A percentile compares a stretch with the other conserved stretches of the same genome.
phyloP scores from a whole-genome alignment of 2,888 invertebrate species.

The Pyralis farinalis region DNA sequence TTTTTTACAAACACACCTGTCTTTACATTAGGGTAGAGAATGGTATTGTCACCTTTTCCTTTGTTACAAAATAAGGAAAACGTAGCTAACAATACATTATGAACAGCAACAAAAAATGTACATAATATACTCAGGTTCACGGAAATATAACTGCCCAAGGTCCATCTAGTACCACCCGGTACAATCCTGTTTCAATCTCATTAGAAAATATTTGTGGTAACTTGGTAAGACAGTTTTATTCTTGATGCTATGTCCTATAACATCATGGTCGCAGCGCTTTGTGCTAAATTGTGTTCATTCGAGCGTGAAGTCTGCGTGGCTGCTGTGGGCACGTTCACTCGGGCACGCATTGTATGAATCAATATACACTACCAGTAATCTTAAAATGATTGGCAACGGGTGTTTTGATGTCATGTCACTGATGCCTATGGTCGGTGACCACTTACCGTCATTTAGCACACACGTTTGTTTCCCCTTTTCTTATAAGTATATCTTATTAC shows the following conservation, averaged over 20 bases:
- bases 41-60: too few relatives aligned
- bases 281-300: constrained; percentile 21
- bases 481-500: too few relatives aligned
- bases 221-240: constrained; percentile 10
- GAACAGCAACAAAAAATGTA: not conserved
- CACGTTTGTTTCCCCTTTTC: too few relatives aligned
- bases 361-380: constrained; percentile 7
- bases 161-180: constrained; percentile 3
- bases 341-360: constrained; percentile 22
- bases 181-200: not conserved
- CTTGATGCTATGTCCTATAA: not conserved
- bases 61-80: too few relatives aligned
- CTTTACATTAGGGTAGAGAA: too few relatives aligned
- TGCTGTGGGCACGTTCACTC: constrained; percentile 31
- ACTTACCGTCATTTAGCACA: too few relatives aligned
- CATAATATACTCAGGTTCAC: not conserved
- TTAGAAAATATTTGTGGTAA: constrained; percentile 3
- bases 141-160: constrained; percentile 1
- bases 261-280: constrained; percentile 8
- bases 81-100: too few relatives aligned
- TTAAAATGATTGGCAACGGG: too few relatives aligned
- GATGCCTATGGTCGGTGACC: too few relatives aligned
- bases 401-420: too few relatives aligned
- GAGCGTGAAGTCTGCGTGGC: constrained; percentile 34
- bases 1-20: too few relatives aligned